Conservation (phyloP, 2,797 vertebrate species). For the Liparis tanakae region DNA sequence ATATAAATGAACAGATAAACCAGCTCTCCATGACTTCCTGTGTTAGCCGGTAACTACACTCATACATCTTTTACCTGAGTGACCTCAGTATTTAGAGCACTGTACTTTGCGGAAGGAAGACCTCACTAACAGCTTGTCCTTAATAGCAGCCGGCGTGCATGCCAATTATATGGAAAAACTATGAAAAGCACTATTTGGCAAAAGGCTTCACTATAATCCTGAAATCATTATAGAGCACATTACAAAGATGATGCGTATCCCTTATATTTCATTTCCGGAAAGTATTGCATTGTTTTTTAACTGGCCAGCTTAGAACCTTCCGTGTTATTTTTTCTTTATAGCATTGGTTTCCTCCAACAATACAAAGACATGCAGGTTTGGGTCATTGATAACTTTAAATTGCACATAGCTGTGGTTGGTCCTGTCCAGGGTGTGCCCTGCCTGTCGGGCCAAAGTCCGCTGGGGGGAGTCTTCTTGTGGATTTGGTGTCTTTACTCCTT, state of each 20-base stretch:
- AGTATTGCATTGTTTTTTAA: background rate
- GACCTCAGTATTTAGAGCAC: conserved; percentile 10
- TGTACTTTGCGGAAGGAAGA: conserved; percentile 12
- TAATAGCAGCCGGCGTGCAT: background rate
- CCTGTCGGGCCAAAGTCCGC: background rate
- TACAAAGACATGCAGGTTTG: background rate
- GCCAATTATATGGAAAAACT: conserved; percentile 22
- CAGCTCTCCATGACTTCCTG: conserved; percentile 20
- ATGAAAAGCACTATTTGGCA: conserved; percentile 7
- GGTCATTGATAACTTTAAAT: background rate
- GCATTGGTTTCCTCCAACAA: background rate
- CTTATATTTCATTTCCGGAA: background rate
- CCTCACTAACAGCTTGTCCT: conserved; percentile 15
- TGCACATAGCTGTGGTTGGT: background rate
- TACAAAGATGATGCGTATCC: background rate
- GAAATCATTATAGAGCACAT: background rate
- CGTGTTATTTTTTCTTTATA: background rate
- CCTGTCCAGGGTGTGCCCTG: background rate
- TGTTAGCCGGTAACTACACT: conserved; percentile 17
- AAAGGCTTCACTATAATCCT: conserved; percentile 15
- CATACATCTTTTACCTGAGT: conserved; percentile 27
- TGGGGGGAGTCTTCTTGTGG: background rate
- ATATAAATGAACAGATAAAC: conserved; percentile 39
- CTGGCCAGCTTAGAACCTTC: background rate
- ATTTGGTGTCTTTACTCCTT: background rate